phyloP scores from a whole-genome alignment of 2,113 vertebrate species.

The Anser brachyrhynchus region DNA sequence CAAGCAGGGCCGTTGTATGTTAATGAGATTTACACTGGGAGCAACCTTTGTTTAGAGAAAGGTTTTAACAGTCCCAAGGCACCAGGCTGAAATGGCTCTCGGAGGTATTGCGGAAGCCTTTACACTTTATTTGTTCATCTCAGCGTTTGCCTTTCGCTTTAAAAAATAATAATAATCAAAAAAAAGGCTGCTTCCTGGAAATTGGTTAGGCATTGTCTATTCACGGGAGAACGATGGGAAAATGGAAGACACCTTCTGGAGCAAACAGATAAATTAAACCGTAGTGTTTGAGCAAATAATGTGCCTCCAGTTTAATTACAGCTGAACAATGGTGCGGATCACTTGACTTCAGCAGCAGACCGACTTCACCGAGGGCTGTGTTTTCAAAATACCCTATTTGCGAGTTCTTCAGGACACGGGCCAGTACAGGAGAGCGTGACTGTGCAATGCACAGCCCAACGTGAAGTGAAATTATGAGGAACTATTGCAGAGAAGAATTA shows the following conservation, averaged over 20 bases:
- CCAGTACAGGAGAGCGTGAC: not conserved
- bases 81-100: slow-evolving; percentile 17
- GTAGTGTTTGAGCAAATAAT: slow-evolving; percentile 43
- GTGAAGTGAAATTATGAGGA: not conserved
- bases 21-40: slow-evolving; percentile 37
- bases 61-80: slow-evolving; percentile 18
- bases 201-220: slow-evolving; percentile 41
- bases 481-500: not conserved
- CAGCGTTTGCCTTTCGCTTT: not conserved
- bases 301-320: slow-evolving; percentile 55
- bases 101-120: slow-evolving; percentile 1
- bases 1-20: slow-evolving; percentile 15
- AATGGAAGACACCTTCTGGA: slow-evolving; percentile 55
- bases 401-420: not conserved
- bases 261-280: slow-evolving; percentile 62
- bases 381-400: not conserved
- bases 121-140: slow-evolving; percentile 34
- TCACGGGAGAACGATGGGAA: not conserved
- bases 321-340: slow-evolving; percentile 23
- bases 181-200: slow-evolving; percentile 9
- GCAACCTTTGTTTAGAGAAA: slow-evolving; percentile 35
- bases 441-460: not conserved
- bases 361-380: not conserved
- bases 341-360: not conserved
- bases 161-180: not conserved